These are phyloP conservation scores for Heteronetta atricapilla DNA, from an alignment of 2,113 vertebrate species.

Conservation along the genomic window DNA sequence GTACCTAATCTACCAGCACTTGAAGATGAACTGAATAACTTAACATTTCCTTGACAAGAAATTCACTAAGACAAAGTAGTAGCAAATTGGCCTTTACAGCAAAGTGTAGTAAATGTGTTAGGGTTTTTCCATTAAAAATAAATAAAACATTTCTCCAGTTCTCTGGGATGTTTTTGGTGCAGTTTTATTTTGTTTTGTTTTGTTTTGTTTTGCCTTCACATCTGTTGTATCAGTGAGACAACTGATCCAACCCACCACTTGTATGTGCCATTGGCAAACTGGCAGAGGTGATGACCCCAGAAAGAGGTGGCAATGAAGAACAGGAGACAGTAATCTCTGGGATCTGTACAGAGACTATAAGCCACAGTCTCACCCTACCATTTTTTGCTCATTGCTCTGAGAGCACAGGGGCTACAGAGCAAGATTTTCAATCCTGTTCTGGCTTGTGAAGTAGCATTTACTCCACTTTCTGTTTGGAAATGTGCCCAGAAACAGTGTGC, in stretches of 20 bases:
- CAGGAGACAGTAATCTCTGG: constrained; percentile 7
- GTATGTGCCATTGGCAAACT: background rate
- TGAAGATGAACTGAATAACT: background rate
- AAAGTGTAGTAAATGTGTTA: background rate
- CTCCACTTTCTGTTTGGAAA: constrained; percentile 14
- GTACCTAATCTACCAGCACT: background rate
- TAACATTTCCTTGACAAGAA: background rate
- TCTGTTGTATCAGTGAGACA: background rate
- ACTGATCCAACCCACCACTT: background rate
- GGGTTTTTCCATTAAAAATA: background rate
- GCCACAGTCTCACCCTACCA: background rate
- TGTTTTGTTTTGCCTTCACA: background rate
- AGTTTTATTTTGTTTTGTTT: too few species aligned
- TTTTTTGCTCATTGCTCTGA: background rate
- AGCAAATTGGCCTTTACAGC: background rate
- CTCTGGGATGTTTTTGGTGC: background rate
- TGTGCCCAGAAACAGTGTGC: background rate
- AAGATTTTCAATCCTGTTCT: constrained; percentile 32
- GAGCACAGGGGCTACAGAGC: background rate
- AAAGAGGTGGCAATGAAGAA: background rate
- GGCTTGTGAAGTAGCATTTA: constrained; percentile 29
- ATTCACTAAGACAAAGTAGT: background rate
- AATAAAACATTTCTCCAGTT: background rate
- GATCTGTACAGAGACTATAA: background rate
- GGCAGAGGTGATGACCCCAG: background rate